Evolutionary conservation across 2,797 vertebrate genomes (phyloP).

Genomic region (Thunnus albacares): DNA sequence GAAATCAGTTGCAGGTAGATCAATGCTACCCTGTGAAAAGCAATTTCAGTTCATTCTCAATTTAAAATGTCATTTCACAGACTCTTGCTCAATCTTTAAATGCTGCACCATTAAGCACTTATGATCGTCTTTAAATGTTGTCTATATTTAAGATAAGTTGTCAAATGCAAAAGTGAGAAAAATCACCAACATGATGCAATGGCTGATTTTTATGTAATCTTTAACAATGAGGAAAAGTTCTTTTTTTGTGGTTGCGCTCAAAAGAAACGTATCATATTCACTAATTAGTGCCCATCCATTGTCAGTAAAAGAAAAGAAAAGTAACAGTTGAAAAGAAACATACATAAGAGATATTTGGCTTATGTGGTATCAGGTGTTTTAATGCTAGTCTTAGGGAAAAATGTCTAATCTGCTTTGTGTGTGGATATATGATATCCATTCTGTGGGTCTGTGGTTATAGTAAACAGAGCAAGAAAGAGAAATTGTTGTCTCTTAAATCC

Average conservation of each 20-base stretch:
- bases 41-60: neutral
- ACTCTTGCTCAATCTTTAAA: neutral
- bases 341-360: no score
- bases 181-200: neutral
- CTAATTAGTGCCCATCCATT: neutral
- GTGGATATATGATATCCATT: neutral
- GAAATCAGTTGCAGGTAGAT: neutral
- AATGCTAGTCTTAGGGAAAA: neutral
- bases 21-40: neutral
- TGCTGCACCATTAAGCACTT: neutral
- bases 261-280: neutral
- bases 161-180: neutral
- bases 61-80: neutral
- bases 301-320: neutral
- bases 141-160: neutral
- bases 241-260: constrained; percentile 7
- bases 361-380: neutral
- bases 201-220: neutral
- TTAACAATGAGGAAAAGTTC: neutral
- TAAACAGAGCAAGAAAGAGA: constrained; percentile 21
- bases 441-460: constrained; percentile 33
- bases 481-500: neutral
- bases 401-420: constrained; percentile 1
- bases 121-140: neutral
- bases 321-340: neutral